Evolutionary conservation across 1,140 invertebrate genomes (phyloP).

Genomic region (Panulirus ornatus): DNA sequence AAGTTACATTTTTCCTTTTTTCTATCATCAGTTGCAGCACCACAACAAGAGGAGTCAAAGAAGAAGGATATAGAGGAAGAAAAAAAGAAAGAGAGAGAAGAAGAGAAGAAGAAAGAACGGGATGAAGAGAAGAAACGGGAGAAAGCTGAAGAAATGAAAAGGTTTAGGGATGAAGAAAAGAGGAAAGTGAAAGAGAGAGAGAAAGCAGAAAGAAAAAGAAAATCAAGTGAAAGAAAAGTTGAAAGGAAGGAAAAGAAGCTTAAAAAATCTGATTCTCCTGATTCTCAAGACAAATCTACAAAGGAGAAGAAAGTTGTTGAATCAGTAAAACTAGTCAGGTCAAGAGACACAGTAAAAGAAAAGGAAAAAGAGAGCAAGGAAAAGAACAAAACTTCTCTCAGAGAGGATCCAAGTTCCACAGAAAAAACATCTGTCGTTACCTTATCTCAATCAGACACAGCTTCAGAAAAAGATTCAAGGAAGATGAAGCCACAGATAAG

Average conservation of each 20-base stretch:
- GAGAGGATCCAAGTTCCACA: neutral
- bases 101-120: constrained; percentile 44
- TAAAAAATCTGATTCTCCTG: constrained; percentile 56
- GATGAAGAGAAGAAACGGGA: constrained; percentile 51
- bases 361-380: constrained; percentile 51
- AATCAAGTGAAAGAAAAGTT: constrained; percentile 60
- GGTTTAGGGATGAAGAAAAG: constrained; percentile 65
- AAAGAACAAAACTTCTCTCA: constrained; percentile 1
- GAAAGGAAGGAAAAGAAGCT: constrained; percentile 67
- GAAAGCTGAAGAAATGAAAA: constrained; percentile 64
- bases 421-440: neutral
- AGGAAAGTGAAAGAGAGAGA: constrained; percentile 72
- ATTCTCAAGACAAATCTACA: constrained; percentile 37
- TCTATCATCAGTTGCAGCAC: constrained; percentile 22
- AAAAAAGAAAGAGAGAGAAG: constrained; percentile 42
- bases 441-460: neutral
- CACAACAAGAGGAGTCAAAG: constrained; percentile 59
- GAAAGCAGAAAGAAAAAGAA: constrained; percentile 69
- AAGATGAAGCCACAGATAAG: constrained; percentile 51
- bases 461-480: neutral
- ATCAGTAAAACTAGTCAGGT: constrained; percentile 20
- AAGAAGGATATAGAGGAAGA: constrained; percentile 43
- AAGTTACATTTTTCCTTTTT: no score
- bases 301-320: constrained; percentile 43
- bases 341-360: constrained; percentile 41